Base-by-base conservation (phyloP, 1,140 invertebrate species). In the Brachionus koreanus region DNA sequence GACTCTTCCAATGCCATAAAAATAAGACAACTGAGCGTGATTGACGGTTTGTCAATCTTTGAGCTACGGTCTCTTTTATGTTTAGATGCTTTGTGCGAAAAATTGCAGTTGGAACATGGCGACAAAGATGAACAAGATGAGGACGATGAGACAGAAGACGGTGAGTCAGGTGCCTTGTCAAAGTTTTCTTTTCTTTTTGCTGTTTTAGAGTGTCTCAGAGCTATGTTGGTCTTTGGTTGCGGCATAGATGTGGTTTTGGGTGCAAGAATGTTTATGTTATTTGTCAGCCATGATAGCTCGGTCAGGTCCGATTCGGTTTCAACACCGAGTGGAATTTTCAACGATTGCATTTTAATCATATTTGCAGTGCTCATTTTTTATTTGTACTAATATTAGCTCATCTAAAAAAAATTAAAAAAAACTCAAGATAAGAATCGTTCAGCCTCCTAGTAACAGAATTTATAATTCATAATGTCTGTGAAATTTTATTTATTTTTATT, bases 1-100 rank as follows among this genome's bases (percentile, higher is more conserved):
- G 94, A 95, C 84, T 95, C 94, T 88, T 98, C 95, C 84, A 97
- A 96, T 19, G 95, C 95, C 95, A 98, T 97, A 89, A 97, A 97
- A 85, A 98, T 98, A 42, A 98, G 91, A 87, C 94, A 96, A 83
- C 94, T 96, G 88, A 94, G 96, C 37, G 95, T 97, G 88, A 95
- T 96, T 29, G 95, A 95, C 46, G 95, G 95, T 88, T 97, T 97
- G 84, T 92, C 39, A 13, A 10, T 7, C 12, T 10, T 94, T 86
- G 93, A 92, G 69, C 74, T 39, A 49, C 69, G 42, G 9, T 46
- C n/a, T n/a, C 43, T 49, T 39, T 43, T n/a, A 25, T 74, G 10
- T 5, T 74, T 25, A n/a, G 65, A 39, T 69, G 16, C 29, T 74
- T 74, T 74, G 37, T 9, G 29, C n/a, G 65, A 37, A 16, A 39